phyloP scores from a whole-genome alignment of 2,797 vertebrate genomes.

The Tangara arthus region DNA sequence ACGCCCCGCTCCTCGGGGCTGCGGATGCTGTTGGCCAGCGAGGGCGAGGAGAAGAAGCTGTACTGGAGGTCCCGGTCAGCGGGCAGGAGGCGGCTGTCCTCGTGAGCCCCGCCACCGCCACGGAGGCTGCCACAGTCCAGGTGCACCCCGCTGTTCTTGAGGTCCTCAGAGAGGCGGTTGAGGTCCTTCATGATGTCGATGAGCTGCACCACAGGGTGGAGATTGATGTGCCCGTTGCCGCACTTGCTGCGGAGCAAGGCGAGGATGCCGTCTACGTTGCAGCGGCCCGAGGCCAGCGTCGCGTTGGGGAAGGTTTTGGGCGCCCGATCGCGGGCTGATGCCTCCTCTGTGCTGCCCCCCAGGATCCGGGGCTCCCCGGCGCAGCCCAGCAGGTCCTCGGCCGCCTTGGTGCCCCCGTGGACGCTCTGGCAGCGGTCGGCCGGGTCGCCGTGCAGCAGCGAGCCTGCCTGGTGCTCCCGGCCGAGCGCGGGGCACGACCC shows the following conservation, averaged over 20 bases:
- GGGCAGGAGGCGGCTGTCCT: slow-evolving; percentile 64
- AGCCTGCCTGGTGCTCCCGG: slow-evolving; percentile 62
- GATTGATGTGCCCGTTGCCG: slow-evolving; percentile 80
- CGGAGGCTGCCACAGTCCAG: slow-evolving; percentile 83
- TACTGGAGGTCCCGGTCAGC: slow-evolving; percentile 79
- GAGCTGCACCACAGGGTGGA: slow-evolving; percentile 78
- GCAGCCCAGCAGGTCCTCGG: slow-evolving; percentile 58
- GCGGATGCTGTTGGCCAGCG: slow-evolving; percentile 90
- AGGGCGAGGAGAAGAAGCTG: slow-evolving; percentile 84
- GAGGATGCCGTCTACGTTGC: slow-evolving; percentile 71
- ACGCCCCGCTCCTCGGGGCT: slow-evolving; percentile 82
- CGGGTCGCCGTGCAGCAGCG: slow-evolving; percentile 74
- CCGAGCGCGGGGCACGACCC: slow-evolving; percentile 66
- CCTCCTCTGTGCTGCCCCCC: slow-evolving; percentile 58
- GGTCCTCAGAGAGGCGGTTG: slow-evolving; percentile 88
- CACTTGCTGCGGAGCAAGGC: slow-evolving; percentile 73
- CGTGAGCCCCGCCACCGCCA: slow-evolving; percentile 61
- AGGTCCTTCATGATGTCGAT: slow-evolving; percentile 85
- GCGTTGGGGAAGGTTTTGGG: slow-evolving; percentile 69
- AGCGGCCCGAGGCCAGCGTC: slow-evolving; percentile 64
- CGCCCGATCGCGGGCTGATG: slow-evolving; percentile 39
- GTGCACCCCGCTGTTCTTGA: slow-evolving; percentile 87
- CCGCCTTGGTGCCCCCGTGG: slow-evolving; percentile 62
- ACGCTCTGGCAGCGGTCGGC: slow-evolving; percentile 68
- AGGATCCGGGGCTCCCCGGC: slow-evolving; percentile 62